A percentile compares a stretch with the other conserved stretches of the same genome.
phyloP scores from a whole-genome alignment of 2,113 vertebrate species.

The Merops nubicus region DNA sequence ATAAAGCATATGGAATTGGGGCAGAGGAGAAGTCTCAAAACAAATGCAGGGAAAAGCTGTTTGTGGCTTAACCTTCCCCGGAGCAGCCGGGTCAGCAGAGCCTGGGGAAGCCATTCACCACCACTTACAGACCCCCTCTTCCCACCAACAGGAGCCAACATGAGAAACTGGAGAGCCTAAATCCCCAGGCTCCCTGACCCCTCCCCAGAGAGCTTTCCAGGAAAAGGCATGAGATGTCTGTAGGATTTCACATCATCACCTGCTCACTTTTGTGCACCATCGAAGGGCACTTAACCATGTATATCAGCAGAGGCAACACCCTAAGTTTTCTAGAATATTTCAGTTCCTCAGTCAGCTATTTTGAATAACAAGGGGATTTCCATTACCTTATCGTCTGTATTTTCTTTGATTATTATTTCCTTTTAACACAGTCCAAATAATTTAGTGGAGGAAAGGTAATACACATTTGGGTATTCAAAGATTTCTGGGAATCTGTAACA shows the following conservation, averaged over 20 bases:
- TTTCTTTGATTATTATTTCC: background rate
- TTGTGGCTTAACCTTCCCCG: background rate
- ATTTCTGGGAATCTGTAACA: background rate
- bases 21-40: constrained; percentile 19
- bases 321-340: background rate
- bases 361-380: background rate
- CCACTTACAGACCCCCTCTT: background rate
- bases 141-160: fast-evolving
- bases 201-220: background rate
- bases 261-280: background rate
- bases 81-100: background rate
- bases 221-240: background rate
- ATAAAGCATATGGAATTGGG: background rate
- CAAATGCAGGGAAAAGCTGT: background rate
- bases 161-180: background rate
- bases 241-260: background rate
- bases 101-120: background rate
- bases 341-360: background rate
- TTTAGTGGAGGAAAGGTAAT: background rate
- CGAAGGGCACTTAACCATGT: background rate
- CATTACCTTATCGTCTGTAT: background rate
- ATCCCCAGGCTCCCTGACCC: background rate
- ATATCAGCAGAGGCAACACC: background rate
- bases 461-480: background rate
- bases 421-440: background rate